Percentiles rank a stretch among this genome's conserved stretches.
Evolutionary conservation across 2,888 invertebrate species (phyloP).

Genomic region (Stegophylla sp.): DNA sequence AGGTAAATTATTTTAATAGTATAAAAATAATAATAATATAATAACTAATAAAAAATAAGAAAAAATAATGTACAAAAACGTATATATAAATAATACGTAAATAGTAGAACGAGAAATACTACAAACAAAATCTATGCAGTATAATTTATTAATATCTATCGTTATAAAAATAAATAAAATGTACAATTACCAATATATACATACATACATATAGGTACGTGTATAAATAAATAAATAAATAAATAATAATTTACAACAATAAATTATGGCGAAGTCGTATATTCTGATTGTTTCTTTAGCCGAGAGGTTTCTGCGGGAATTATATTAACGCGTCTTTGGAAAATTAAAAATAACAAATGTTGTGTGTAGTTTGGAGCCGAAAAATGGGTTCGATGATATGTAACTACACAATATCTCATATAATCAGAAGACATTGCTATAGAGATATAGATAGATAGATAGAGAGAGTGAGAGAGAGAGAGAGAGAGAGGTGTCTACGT

Average conservation of each 20-base stretch:
- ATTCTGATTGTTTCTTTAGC: constrained; percentile 8
- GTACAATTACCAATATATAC: not conserved
- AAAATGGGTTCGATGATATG: too few species aligned
- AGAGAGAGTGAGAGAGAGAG: too few species aligned
- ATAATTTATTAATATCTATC: not conserved
- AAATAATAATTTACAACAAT: constrained; percentile 52
- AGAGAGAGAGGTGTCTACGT: too few species aligned
- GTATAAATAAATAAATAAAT: constrained; percentile 16
- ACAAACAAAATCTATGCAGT: constrained; percentile 10
- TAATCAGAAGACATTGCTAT: too few species aligned
- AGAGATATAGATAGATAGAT: too few species aligned
- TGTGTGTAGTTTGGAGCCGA: too few species aligned
- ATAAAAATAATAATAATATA: not conserved
- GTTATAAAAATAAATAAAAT: constrained; percentile 22
- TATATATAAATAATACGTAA: constrained; percentile 1
- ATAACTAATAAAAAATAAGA: not conserved
- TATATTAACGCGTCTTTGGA: too few species aligned
- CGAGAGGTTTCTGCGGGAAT: not conserved
- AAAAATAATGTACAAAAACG: constrained; percentile 35
- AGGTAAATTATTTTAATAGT: not conserved
- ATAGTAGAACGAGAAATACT: constrained; percentile 26
- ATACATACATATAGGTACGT: not conserved
- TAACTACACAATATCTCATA: too few species aligned
- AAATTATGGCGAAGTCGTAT: constrained; percentile 52
- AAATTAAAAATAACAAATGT: too few species aligned